Conservation (phyloP, 2,113 vertebrate genomes). For the Pan paniscus region DNA sequence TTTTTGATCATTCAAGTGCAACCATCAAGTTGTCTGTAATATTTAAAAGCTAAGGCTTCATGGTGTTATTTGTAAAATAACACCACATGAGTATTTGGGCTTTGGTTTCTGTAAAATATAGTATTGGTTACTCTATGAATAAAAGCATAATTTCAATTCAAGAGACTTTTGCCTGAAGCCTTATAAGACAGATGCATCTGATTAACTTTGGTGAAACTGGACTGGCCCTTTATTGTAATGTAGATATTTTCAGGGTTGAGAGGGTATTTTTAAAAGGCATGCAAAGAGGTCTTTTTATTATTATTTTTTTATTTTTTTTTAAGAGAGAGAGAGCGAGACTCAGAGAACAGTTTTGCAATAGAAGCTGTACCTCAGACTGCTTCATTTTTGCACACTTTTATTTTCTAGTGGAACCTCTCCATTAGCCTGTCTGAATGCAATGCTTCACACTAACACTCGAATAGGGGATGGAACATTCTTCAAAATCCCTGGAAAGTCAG, state of each 20-base stretch:
- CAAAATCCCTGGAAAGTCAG: conserved; percentile 91
- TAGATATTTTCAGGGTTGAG: conserved; percentile 88
- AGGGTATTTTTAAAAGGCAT: conserved; percentile 82
- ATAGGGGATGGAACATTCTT: conserved; percentile 92
- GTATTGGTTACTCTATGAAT: conserved; percentile 83
- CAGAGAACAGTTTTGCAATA: conserved; percentile 81
- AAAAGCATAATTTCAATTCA: conserved; percentile 87
- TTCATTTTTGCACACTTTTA: conserved; percentile 81
- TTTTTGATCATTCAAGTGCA: conserved; percentile 90
- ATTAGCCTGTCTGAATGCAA: conserved; percentile 92
- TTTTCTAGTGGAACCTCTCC: conserved; percentile 92
- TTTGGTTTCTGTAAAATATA: conserved; percentile 80
- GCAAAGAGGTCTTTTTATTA: conserved; percentile 60
- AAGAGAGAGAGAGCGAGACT: background rate
- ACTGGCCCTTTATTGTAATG: conserved; percentile 89
- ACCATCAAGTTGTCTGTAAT: conserved; percentile 85
- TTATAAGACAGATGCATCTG: conserved; percentile 88
- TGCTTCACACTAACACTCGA: conserved; percentile 92
- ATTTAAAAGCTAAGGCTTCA: conserved; percentile 83
- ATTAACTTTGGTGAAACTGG: conserved; percentile 88
- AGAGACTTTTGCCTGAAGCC: conserved; percentile 85
- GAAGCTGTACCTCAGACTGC: conserved; percentile 79
- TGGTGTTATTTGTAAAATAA: conserved; percentile 83
- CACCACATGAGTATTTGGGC: conserved; percentile 84
- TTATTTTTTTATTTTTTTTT: background rate